Evolutionary conservation across 2,113 vertebrate species (phyloP).

Genomic region (Strix uralensis): DNA sequence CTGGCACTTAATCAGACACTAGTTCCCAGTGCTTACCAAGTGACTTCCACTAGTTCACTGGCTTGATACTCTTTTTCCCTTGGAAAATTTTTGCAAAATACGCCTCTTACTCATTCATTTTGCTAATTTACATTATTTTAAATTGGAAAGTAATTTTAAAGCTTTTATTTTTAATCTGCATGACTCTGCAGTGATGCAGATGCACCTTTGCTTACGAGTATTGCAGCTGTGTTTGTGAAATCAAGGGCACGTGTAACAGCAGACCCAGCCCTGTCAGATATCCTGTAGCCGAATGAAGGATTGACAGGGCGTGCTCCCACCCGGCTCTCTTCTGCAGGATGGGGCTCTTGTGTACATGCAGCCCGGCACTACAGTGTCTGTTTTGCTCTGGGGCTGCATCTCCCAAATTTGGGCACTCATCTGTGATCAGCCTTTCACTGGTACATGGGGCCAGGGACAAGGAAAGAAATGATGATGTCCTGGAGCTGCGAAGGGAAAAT

Average conservation of each 20-base stretch:
- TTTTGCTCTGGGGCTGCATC: not conserved
- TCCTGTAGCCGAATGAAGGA: not conserved
- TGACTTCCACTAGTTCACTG: slow-evolving; percentile 3
- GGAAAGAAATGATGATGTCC: not conserved
- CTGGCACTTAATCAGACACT: not conserved
- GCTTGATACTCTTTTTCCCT: not conserved
- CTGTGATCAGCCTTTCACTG: not conserved
- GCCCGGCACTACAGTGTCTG: not conserved
- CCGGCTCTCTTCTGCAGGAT: not conserved
- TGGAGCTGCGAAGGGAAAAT: not conserved
- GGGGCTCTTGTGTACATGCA: rapidly evolving
- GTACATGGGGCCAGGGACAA: not conserved
- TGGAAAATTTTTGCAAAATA: not conserved
- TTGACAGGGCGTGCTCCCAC: not conserved
- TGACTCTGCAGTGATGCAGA: slow-evolving; percentile 46
- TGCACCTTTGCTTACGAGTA: not conserved
- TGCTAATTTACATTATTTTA: slow-evolving; percentile 8
- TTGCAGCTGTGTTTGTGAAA: slow-evolving; percentile 30
- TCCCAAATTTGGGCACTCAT: not conserved
- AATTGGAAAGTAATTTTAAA: not conserved
- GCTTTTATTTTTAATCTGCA: slow-evolving; percentile 47
- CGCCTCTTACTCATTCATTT: not conserved
- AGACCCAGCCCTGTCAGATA: not conserved
- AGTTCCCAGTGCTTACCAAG: not conserved
- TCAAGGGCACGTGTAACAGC: not conserved